These are phyloP conservation scores for Fratercula arctica DNA, from an alignment of 2,797 vertebrate species.

Conservation along the genomic window DNA sequence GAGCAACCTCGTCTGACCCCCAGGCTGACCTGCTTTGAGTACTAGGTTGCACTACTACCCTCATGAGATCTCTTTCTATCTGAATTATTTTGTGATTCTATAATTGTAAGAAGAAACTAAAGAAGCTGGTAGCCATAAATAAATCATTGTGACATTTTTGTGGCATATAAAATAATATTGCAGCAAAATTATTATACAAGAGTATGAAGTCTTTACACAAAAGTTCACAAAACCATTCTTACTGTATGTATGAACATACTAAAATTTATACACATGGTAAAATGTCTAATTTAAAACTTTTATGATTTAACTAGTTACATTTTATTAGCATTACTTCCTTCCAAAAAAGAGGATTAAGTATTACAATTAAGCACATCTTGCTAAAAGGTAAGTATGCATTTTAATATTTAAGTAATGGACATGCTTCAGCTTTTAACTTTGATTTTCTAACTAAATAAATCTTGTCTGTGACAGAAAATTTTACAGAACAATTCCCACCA, in stretches of 20 bases:
- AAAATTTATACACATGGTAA: neutral
- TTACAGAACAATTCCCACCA: neutral
- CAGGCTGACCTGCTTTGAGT: neutral
- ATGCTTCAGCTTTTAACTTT: slow-evolving; percentile 28
- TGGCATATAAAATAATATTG: neutral
- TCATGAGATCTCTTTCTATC: neutral
- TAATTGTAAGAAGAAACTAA: neutral
- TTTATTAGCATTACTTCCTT: neutral
- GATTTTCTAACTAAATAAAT: neutral
- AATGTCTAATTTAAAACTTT: slow-evolving; percentile 7
- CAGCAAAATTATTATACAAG: neutral
- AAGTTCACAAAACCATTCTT: neutral
- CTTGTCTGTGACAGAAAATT: neutral
- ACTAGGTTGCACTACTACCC: neutral
- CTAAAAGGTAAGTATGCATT: neutral
- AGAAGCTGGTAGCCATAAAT: neutral
- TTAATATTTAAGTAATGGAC: slow-evolving; percentile 10
- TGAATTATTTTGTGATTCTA: neutral
- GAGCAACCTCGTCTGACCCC: neutral
- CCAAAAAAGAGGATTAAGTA: neutral
- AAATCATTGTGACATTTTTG: neutral
- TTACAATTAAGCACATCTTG: slow-evolving; percentile 1
- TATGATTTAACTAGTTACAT: neutral
- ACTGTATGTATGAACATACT: neutral
- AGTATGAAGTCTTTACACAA: neutral